Conservation (phyloP, 2,888 invertebrate species). For the Mesorhabditis belari region DNA sequence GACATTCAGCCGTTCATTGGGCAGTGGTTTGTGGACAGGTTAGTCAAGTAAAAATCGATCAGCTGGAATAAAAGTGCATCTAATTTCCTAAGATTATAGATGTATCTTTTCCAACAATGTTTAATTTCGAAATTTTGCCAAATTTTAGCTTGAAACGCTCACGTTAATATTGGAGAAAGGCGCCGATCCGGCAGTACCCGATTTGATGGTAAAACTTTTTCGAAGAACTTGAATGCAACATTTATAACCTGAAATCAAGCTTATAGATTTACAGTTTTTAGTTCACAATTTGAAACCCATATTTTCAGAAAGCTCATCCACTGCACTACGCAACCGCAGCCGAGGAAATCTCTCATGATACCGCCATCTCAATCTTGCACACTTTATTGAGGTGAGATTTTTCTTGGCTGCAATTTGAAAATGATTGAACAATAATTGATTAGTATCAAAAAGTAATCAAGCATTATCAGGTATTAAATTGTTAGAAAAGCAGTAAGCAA, state of each 20-base stretch:
- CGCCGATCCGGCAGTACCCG: conserved; percentile 26
- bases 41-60: background rate
- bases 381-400: conserved; percentile 19
- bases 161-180: conserved; percentile 26
- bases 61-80: background rate
- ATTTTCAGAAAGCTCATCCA: conserved; percentile 72
- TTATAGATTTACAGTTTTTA: too few species aligned
- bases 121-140: background rate
- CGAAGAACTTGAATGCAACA: too few species aligned
- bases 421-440: too few species aligned
- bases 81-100: background rate
- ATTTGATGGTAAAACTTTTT: conserved; percentile 14
- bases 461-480: too few species aligned
- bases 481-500: too few species aligned
- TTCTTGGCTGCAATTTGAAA: too few species aligned
- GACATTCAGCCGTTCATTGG: conserved; percentile 94
- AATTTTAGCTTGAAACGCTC: conserved; percentile 28
- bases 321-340: conserved; percentile 94
- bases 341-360: conserved; percentile 30
- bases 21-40: conserved; percentile 66
- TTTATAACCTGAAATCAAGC: too few species aligned
- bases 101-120: too few species aligned
- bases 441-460: too few species aligned
- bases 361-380: conserved; percentile 31
- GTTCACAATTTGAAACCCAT: background rate